phyloP scores from a whole-genome alignment of 2,888 invertebrate species.

The Bugula neritina region DNA sequence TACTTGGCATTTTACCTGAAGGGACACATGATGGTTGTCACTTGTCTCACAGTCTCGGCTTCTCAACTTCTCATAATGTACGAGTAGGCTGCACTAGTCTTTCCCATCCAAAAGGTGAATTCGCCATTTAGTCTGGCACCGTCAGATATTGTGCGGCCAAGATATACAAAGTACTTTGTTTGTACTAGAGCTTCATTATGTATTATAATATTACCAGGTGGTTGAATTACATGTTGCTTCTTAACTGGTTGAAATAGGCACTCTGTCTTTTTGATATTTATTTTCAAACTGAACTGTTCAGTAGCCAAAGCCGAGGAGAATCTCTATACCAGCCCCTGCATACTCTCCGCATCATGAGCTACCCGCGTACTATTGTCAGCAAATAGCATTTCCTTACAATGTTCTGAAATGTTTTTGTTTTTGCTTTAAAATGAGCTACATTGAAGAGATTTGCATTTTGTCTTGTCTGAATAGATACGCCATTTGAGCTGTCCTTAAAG shows the following conservation, averaged over 20 bases:
- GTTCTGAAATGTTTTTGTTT: neutral
- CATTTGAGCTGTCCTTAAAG: neutral
- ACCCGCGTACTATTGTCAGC: slow-evolving; percentile 7
- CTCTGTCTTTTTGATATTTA: slow-evolving; percentile 22
- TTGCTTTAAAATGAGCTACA: slow-evolving; percentile 7
- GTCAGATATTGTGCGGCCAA: neutral
- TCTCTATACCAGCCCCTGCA: neutral
- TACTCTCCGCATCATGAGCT: neutral
- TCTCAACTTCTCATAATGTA: neutral
- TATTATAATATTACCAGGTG: neutral
- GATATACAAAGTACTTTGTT: neutral
- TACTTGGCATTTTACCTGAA: too few relatives aligned
- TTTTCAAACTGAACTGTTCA: neutral
- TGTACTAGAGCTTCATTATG: too few relatives aligned
- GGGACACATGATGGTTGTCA: too few relatives aligned
- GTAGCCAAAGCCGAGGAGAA: neutral
- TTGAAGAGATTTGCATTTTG: slow-evolving; percentile 6
- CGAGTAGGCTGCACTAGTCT: neutral
- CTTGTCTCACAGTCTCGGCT: too few relatives aligned
- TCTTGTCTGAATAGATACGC: neutral
- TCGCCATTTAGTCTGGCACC: neutral
- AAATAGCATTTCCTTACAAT: neutral
- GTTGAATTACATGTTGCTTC: neutral
- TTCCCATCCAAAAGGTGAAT: neutral
- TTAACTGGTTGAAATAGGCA: neutral